These are phyloP conservation scores for Heterodera schachtii DNA, from an alignment of 1,140 invertebrate species.

Conservation along the genomic window DNA sequence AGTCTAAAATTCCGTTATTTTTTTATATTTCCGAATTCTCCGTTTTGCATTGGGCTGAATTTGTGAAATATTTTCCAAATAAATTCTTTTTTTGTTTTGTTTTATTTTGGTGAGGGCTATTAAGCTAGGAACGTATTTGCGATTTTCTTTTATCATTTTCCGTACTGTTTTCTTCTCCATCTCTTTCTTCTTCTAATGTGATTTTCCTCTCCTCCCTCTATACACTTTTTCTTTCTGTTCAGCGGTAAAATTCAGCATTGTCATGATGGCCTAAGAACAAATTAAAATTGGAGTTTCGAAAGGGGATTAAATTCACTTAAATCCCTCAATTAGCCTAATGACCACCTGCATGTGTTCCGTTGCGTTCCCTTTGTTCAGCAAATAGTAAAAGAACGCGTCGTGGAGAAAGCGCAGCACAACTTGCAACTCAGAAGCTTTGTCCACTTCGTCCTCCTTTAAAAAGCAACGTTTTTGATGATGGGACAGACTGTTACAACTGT, in stretches of 20 bases:
- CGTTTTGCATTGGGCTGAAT: too few species aligned
- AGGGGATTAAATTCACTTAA: not conserved
- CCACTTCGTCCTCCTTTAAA: slow-evolving; percentile 51
- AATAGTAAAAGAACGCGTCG: slow-evolving; percentile 65
- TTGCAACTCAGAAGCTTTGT: slow-evolving; percentile 61
- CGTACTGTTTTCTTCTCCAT: too few species aligned
- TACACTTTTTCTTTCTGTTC: slow-evolving; percentile 59
- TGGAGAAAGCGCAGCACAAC: slow-evolving; percentile 60
- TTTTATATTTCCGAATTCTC: too few species aligned
- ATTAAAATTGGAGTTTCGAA: slow-evolving; percentile 5
- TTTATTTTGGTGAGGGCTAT: too few species aligned
- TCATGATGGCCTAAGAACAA: slow-evolving; percentile 62
- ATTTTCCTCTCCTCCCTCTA: slow-evolving; percentile 56
- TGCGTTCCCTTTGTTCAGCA: slow-evolving; percentile 60
- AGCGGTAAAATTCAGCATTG: slow-evolving; percentile 62
- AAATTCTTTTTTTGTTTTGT: too few species aligned
- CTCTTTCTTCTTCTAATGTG: slow-evolving; percentile 38
- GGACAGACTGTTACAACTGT: not conserved
- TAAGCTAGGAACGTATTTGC: too few species aligned
- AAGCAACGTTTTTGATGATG: slow-evolving; percentile 1
- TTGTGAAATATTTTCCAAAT: too few species aligned
- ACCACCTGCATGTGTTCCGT: slow-evolving; percentile 59
- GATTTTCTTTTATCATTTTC: too few species aligned
- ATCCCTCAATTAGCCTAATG: not conserved
- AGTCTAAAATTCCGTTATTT: too few species aligned